Evolutionary conservation across 1,140 invertebrate species (phyloP).

Genomic region (Callitettix versicolor): DNA sequence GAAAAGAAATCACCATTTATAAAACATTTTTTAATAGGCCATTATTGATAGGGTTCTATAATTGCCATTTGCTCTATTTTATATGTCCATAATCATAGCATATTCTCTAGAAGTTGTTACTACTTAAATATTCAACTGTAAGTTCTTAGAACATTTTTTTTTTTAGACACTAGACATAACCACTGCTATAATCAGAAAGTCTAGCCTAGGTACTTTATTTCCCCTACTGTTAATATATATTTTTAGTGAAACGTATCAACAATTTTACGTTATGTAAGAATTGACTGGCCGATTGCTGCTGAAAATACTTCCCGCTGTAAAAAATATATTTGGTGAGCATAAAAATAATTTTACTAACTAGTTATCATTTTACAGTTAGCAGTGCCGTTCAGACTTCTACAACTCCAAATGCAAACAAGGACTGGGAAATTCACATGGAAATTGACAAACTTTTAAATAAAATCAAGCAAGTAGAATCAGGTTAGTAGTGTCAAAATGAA

Average conservation of each 20-base stretch:
- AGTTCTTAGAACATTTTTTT: too few species aligned
- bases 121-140: too few species aligned
- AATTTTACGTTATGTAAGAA: neutral
- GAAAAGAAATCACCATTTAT: too few species aligned
- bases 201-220: neutral
- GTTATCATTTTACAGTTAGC: constrained; percentile 17
- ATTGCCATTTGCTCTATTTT: too few species aligned
- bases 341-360: neutral
- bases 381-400: constrained; percentile 16
- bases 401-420: constrained; percentile 25
- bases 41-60: too few species aligned
- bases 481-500: constrained; percentile 13
- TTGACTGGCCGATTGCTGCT: neutral
- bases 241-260: too few species aligned
- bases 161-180: too few species aligned
- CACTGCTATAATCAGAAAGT: neutral
- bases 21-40: too few species aligned
- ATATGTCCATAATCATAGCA: too few species aligned
- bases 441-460: constrained; percentile 37
- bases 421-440: constrained; percentile 38
- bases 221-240: too few species aligned
- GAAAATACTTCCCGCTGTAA: neutral
- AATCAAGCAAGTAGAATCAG: constrained; percentile 35
- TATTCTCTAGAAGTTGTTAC: too few species aligned
- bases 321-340: neutral